Evolutionary conservation across 2,797 vertebrate species (phyloP), one percentile per base, ranked within the genome.

Genomic region (Bradypus variegatus): DNA sequence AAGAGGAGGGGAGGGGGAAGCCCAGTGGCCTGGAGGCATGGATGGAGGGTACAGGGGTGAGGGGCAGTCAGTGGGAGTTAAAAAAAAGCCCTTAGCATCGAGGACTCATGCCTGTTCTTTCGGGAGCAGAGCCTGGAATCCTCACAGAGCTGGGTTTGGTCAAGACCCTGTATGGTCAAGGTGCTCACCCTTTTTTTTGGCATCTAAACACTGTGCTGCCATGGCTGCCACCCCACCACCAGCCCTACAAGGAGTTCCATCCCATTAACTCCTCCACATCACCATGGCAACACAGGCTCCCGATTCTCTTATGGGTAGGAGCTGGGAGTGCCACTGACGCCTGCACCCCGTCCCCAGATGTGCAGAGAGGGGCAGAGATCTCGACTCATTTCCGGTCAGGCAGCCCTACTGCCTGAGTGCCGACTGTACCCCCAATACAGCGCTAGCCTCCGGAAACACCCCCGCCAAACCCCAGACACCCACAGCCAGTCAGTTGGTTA

Each of bases 211-310:
- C 48, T 0, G 38, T 45, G 50, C 60, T 18, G 86, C 81, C 3
- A 58, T 91, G 76, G 14, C 95, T 48, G 91, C 91, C 55, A 95
- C 87, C 92, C 96, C 76, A 48, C 79, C 45, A n/a, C 93, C 84
- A 78, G 93, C 95, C 94, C 94, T 6, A 16, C 70, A 60, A 93
- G 60, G 3, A 58, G 96, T 97, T 97, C 96, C 91, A 4, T 96
- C 95, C 96, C 97, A 97, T 97, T 96, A 97, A 97, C 95, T 96
- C 95, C 91, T 94, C 88, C 94, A 81, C 0, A 0, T 1, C 93
- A 91, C 97, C 96, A 97, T 97, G 96, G 97, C 95, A 98, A 97
- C 97, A 6, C 9, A 33, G 19, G 90, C 8, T 62, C 89, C 94
- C 1, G 0, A 82, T 50, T 94, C 91, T 93, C 93, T 91, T 93